These are phyloP conservation scores for Zeus faber DNA, from an alignment of 2,113 vertebrate species.

Conservation along the genomic window DNA sequence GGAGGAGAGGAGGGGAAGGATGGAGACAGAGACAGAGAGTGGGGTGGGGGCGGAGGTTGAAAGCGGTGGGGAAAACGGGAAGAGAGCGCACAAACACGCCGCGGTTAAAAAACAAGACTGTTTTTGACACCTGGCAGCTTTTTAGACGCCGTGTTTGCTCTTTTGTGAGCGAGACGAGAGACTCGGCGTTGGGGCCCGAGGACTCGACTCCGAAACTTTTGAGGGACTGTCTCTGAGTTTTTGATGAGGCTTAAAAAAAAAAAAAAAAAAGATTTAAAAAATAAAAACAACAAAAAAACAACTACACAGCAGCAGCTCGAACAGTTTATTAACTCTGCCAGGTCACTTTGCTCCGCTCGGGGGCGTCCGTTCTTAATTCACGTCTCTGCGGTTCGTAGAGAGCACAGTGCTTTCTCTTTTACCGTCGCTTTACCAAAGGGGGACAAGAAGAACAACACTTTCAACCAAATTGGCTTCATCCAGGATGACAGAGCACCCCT, in stretches of 20 bases:
- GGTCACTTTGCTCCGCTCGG: background rate
- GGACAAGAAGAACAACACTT: too few relatives aligned
- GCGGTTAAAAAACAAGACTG: constrained; percentile 28
- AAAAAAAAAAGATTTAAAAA: too few relatives aligned
- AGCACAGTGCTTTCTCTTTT: too few relatives aligned
- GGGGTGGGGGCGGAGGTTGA: constrained; percentile 49
- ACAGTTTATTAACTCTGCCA: background rate
- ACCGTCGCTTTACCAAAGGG: too few relatives aligned
- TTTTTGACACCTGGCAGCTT: constrained; percentile 54
- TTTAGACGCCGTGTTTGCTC: constrained; percentile 34
- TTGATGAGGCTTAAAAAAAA: too few relatives aligned
- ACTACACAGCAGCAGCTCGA: constrained; percentile 17
- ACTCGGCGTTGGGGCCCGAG: constrained; percentile 26
- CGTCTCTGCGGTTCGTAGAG: too few relatives aligned
- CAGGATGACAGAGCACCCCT: too few relatives aligned
- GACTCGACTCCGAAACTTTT: constrained; percentile 31
- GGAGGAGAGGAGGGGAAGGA: constrained; percentile 49
- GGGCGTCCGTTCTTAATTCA: constrained; percentile 16
- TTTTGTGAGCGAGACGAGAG: constrained; percentile 29
- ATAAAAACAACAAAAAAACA: constrained; percentile 15
- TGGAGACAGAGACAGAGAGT: constrained; percentile 52
- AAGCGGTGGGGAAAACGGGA: constrained; percentile 71
- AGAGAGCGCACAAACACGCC: constrained; percentile 52
- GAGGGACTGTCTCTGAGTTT: constrained; percentile 35
- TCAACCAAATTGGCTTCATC: too few relatives aligned